Conservation (phyloP, 2,888 invertebrate species). For the Muschampia plurimacula region DNA sequence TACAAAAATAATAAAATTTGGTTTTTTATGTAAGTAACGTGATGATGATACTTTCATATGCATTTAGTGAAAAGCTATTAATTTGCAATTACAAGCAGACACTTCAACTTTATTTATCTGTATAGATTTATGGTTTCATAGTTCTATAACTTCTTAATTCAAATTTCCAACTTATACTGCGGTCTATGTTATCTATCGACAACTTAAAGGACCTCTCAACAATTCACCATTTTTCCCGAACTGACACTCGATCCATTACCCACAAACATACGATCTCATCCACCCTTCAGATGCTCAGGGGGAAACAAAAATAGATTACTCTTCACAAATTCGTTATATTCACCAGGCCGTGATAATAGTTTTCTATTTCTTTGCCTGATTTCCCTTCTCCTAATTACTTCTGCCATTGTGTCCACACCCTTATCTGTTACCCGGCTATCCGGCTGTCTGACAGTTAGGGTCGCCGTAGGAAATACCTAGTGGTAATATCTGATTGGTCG, state of each 20-base stretch:
- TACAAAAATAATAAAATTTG: too few species aligned
- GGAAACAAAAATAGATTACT: conserved; percentile 3
- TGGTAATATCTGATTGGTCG: background rate
- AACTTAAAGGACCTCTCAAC: background rate
- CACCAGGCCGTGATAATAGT: conserved; percentile 1
- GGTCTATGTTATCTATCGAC: too few species aligned
- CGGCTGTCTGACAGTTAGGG: conserved; percentile 1
- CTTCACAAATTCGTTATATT: background rate
- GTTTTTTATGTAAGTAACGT: too few species aligned
- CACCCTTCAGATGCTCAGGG: background rate
- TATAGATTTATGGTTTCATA: too few species aligned
- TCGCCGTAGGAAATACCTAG: background rate
- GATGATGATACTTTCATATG: too few species aligned
- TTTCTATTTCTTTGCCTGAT: background rate
- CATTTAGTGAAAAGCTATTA: too few species aligned
- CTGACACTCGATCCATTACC: background rate
- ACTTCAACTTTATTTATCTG: too few species aligned
- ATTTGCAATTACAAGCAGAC: too few species aligned
- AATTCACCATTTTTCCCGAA: background rate
- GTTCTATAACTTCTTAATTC: too few species aligned
- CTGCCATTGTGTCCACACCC: conserved; percentile 8
- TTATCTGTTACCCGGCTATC: background rate
- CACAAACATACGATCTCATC: too few species aligned
- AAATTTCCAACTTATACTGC: too few species aligned
- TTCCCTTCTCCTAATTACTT: conserved; percentile 2